Evolutionary conservation across 2,113 vertebrate species (phyloP).

Genomic region (Podarcis muralis): DNA sequence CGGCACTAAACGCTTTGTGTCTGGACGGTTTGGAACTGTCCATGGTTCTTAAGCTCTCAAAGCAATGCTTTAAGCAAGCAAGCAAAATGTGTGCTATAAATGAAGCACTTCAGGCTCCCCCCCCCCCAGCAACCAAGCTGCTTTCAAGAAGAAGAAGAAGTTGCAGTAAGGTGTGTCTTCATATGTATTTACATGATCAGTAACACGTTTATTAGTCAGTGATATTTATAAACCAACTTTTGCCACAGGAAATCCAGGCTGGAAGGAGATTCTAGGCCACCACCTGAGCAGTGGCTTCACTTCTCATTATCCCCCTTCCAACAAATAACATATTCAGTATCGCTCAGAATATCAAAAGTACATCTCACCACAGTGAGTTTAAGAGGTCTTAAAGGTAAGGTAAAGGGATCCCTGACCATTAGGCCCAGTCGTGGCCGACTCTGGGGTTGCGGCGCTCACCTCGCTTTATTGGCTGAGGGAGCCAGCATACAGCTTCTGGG

Average conservation of each 20-base stretch:
- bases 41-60: slow-evolving; percentile 54
- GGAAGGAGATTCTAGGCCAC: not conserved
- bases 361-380: not conserved
- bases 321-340: no score
- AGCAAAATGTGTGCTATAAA: slow-evolving; percentile 27
- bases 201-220: not conserved
- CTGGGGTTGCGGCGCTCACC: no score
- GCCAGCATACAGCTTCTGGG: no score
- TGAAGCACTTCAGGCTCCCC: no score
- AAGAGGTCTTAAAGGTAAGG: not conserved
- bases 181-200: not conserved
- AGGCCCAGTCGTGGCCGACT: no score
- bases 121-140: not conserved
- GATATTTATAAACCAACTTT: not conserved
- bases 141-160: not conserved
- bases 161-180: not conserved
- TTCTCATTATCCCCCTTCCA: not conserved
- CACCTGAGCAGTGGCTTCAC: not conserved
- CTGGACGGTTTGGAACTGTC: slow-evolving; percentile 46
- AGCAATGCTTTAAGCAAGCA: slow-evolving; percentile 53
- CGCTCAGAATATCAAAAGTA: not conserved
- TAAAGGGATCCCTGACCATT: no score
- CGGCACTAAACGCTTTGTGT: slow-evolving; percentile 15
- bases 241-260: not conserved
- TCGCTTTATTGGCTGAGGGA: no score